Conservation (phyloP, 2,113 vertebrate genomes). For the Hucho hucho region DNA sequence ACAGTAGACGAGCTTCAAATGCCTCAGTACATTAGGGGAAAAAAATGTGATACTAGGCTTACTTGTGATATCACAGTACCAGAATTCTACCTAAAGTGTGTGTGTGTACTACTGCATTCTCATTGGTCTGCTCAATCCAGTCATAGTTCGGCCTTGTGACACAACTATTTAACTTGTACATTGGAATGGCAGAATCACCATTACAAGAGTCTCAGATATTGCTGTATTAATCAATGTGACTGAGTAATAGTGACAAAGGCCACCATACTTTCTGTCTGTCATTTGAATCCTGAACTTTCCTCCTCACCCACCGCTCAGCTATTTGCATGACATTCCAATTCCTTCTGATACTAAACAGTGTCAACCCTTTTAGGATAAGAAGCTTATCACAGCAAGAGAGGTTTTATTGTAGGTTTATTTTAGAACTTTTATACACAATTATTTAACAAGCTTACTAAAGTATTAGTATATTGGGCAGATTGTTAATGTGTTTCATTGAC, state of each 20-base stretch:
- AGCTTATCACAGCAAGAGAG: background rate
- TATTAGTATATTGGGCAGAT: background rate
- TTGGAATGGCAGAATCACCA: background rate
- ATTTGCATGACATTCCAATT: constrained; percentile 50
- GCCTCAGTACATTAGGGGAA: no score
- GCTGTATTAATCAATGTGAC: background rate
- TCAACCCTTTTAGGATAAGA: constrained; percentile 12
- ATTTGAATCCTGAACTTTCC: constrained; percentile 53
- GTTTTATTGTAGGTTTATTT: constrained; percentile 1
- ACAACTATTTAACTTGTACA: no score
- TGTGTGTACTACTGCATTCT: no score
- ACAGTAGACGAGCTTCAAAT: no score
- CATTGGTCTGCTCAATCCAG: no score
- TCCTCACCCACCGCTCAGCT: constrained; percentile 29
- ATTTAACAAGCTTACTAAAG: background rate
- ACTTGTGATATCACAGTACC: no score
- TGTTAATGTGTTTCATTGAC: background rate
- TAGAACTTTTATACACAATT: background rate
- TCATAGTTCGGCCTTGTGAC: no score
- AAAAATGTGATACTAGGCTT: no score
- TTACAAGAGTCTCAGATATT: background rate
- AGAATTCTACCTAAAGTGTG: no score
- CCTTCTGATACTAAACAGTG: background rate
- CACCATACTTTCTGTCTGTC: background rate
- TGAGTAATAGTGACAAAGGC: background rate